Percentiles rank a stretch among this genome's conserved stretches.
Conservation (phyloP, 2,113 vertebrate species). For the Pollimyrus isidori region DNA sequence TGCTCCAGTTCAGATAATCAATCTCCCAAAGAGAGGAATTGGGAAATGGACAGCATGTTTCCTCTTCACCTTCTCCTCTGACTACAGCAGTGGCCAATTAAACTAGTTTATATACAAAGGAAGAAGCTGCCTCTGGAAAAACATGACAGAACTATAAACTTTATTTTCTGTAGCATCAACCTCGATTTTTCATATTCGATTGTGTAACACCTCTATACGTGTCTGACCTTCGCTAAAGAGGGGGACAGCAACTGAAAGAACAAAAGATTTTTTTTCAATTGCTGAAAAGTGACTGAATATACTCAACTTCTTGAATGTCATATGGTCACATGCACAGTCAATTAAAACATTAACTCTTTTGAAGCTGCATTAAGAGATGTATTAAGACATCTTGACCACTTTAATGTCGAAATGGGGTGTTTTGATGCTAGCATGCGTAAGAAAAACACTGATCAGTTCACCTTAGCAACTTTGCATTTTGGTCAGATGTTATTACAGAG, state of each 20-base stretch:
- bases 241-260: not conserved
- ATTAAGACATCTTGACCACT: not conserved
- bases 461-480: no score
- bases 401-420: not conserved
- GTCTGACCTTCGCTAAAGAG: not conserved
- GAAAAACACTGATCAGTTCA: not conserved
- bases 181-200: not conserved
- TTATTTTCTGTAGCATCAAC: not conserved
- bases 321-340: not conserved
- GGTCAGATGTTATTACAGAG: no score
- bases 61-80: not conserved
- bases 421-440: not conserved
- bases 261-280: not conserved
- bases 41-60: not conserved
- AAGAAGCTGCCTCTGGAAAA: not conserved
- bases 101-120: not conserved
- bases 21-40: not conserved
- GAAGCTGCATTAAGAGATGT: not conserved
- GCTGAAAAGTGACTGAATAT: not conserved
- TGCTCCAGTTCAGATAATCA: not conserved
- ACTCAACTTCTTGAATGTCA: not conserved
- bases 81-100: not conserved
- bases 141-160: not conserved
- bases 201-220: not conserved
- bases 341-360: not conserved